These are phyloP conservation scores for Diuraphis noxia DNA, from an alignment of 1,140 invertebrate species.

Conservation along the genomic window DNA sequence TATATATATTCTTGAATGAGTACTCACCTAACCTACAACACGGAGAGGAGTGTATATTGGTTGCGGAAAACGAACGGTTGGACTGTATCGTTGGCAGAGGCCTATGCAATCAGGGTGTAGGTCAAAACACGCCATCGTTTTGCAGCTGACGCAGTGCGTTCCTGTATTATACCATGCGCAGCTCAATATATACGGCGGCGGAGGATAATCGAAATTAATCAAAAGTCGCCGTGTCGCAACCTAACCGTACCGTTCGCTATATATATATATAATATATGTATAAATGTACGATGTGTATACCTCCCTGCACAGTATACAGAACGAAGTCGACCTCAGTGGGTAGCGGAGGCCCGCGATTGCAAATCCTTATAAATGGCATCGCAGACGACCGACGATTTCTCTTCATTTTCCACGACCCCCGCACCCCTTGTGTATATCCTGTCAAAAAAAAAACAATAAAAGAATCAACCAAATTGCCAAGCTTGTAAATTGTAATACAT, in stretches of 20 bases:
- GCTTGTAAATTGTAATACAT: too few species aligned
- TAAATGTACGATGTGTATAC: neutral
- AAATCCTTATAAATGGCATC: constrained; percentile 45
- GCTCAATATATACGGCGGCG: too few species aligned
- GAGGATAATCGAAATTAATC: constrained; percentile 46
- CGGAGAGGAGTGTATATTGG: neutral
- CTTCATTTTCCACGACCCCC: constrained; percentile 19
- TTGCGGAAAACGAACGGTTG: too few species aligned
- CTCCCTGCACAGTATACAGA: neutral
- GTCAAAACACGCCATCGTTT: constrained; percentile 23
- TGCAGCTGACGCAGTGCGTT: constrained; percentile 29
- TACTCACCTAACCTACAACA: too few species aligned
- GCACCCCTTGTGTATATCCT: neutral
- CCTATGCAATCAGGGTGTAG: neutral
- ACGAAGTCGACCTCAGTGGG: neutral
- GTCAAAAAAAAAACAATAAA: constrained; percentile 11
- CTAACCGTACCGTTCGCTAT: neutral
- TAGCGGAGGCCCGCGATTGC: neutral
- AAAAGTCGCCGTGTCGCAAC: constrained; percentile 1
- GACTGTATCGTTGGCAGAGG: neutral
- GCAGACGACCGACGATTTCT: constrained; percentile 18
- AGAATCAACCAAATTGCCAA: too few species aligned
- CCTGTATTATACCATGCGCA: neutral
- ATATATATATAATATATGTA: neutral
- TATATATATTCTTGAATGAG: too few species aligned